phyloP scores from a whole-genome alignment of 2,113 vertebrate genomes.

The Gymnorhina tibicen region DNA sequence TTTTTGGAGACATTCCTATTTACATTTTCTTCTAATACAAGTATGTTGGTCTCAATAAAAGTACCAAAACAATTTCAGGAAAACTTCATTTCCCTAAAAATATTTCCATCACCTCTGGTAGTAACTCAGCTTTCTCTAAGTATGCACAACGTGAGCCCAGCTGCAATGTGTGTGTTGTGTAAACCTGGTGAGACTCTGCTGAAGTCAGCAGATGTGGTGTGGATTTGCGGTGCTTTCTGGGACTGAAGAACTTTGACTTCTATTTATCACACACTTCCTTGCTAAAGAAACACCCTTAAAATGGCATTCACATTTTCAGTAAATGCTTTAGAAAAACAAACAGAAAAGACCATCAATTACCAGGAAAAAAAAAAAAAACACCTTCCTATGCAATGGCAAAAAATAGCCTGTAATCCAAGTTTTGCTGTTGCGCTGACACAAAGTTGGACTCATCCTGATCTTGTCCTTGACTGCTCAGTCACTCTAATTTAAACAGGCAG shows the following conservation, averaged over 20 bases:
- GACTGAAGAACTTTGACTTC: conserved; percentile 2
- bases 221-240: not conserved
- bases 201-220: conserved; percentile 51
- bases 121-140: not conserved
- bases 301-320: not conserved
- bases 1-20: not conserved
- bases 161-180: not conserved
- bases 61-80: not conserved
- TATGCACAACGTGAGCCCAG: not conserved
- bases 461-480: not conserved
- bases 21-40: not conserved
- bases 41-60: not conserved
- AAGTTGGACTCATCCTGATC: not conserved
- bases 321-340: not conserved
- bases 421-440: not conserved
- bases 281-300: not conserved
- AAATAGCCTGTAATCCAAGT: not conserved
- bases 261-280: conserved; percentile 16
- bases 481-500: not conserved
- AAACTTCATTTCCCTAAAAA: not conserved
- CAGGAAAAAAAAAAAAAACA: not conserved
- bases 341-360: not conserved
- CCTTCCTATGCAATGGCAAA: not conserved
- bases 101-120: not conserved
- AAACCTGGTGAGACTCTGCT: conserved; percentile 19